Conservation (phyloP, 2,113 vertebrate species). For the Gallinago media region DNA sequence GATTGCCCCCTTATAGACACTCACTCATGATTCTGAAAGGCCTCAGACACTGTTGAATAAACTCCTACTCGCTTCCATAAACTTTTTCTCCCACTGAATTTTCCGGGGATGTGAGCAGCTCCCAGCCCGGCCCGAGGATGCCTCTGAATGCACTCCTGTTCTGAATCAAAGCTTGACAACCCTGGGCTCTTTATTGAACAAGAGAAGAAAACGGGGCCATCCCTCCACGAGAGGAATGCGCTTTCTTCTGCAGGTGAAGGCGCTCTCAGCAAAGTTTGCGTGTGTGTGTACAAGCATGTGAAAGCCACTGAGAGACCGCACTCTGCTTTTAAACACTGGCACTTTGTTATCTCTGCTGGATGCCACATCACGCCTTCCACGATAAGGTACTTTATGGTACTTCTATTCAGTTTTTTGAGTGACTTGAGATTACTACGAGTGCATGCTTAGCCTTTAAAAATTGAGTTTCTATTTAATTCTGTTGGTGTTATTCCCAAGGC, state of each 20-base stretch:
- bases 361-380: not conserved
- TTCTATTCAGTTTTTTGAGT: not conserved
- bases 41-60: constrained; percentile 96
- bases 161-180: constrained; percentile 86
- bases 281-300: not conserved
- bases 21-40: constrained; percentile 92
- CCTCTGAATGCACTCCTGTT: constrained; percentile 87
- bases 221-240: constrained; percentile 42
- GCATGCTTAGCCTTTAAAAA: not conserved
- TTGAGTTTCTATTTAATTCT: not conserved
- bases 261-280: not conserved
- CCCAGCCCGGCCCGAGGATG: constrained; percentile 84
- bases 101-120: constrained; percentile 95
- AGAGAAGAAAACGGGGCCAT: constrained; percentile 66
- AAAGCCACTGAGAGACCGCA: not conserved
- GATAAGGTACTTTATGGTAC: not conserved
- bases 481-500: not conserved
- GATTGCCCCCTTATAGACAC: constrained; percentile 93
- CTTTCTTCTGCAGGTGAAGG: constrained; percentile 80
- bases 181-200: constrained; percentile 75
- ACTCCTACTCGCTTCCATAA: constrained; percentile 97
- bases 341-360: constrained; percentile 16
- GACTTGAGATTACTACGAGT: not conserved
- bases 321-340: not conserved
- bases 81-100: constrained; percentile 92